Evolutionary conservation across 2,888 invertebrate genomes (phyloP), one percentile per base, ranked within the genome.

Genomic region (Zelleria hepariella): DNA sequence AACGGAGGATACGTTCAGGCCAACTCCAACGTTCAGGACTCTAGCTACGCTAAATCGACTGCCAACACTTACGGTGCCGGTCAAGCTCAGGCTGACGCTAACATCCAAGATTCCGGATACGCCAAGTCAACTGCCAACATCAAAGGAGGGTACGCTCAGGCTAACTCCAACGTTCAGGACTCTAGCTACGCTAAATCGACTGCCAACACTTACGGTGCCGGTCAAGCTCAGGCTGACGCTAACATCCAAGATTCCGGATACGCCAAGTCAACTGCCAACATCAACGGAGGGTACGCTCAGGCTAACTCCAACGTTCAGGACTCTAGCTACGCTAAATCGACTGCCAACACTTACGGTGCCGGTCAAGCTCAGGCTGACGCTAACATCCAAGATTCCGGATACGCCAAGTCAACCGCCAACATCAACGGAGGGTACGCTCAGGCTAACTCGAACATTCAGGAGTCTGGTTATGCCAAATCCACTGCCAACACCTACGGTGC

Each of bases 361-460:
- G 74, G 72, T 23, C 65, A 68, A n/a, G 72, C 74, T 57, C 71
- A 72, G 18, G 73, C 74, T 6, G 68, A 72, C 60, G 69, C 71
- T 60, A 64, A 65, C 51, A 48, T 20, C 24, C 58, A 60, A 25
- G 58, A 53, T 20, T 59, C 47, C 15, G 61, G 56, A 15, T 58
- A 54, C 6, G 61, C 59, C 23, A 57, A 57, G 6, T 53, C 61
- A 7, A 25, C 54, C 48, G 54, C 78, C 23, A 69, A 74, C 59
- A 78, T 78, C 62, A 65, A 66, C 5, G 66, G 68, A 60, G 74
- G 72, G 3, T 62, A 63, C 15, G 73, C 73, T 6, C 66, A 64
- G 57, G 69, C 79, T 0, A 62, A 66, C 10, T 77, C 74, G 51
- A 69, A 77, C 67, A 67, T 74, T n/a, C 65, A 72, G 32, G 79